Base-by-base conservation (phyloP, 2,113 vertebrate species). In the Nibea albiflora region DNA sequence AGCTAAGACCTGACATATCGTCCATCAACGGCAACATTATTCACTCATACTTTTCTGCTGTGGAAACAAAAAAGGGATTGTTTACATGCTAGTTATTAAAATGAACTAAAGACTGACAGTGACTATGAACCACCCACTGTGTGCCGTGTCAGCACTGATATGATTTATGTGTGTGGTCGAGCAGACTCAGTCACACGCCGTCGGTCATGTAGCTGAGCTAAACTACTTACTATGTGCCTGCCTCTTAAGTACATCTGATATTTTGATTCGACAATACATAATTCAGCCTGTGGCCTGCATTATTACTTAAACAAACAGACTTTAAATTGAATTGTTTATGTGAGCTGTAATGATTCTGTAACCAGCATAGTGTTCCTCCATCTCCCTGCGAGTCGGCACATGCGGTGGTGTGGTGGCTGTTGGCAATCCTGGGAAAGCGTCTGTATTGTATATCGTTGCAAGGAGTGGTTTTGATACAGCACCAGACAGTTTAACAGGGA, bases 1-100 rank as follows among this genome's bases (percentile, higher is more conserved):
- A 22, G 65, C 71, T 76, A 42, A 86, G 63, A 44, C 58, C 70
- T 60, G 85, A 73, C 53, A 80, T 8, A 49, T 78, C 68, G 47
- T 71, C 39, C 63, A 72, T 81, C 61, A 79, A 31, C 83, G 5
- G 35, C 9, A 68, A 61, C 69, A 57, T 54, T 6, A 62, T 73
- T 80, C 73, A 56, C 52, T 63, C 9, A 24, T 22, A 72, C 15
- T 81, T 58, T 63, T 58, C 16, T 31, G 20, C 9, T 44, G 69
- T 49, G 26, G 35, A 64, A 74, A 81, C 63, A 65, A 62, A 60
- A 47, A 4, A 19, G 5, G 42, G 6, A 53, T 31, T 49, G 62
- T 80, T 69, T 50, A 53, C n/a, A 69, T 47, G 52, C 44, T n/a
- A 5, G 42, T 56, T 11, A 15, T 66, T 53, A 52, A 81, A 73